Evolutionary conservation across 2,888 invertebrate species (phyloP).

Genomic region (Coenonympha arcania): DNA sequence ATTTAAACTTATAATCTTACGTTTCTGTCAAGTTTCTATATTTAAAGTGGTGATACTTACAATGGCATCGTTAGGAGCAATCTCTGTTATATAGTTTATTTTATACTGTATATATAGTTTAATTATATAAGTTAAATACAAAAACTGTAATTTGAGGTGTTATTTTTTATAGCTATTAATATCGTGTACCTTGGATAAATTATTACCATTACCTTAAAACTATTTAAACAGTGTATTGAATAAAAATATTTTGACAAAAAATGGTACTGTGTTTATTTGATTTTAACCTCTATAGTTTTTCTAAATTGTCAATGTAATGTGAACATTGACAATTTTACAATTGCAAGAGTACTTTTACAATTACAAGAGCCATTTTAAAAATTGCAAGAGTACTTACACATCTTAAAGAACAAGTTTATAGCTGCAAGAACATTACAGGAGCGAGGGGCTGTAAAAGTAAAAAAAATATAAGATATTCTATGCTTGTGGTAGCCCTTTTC

Average conservation of each 20-base stretch:
- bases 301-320: too few relatives aligned
- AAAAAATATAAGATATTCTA: background rate
- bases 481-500: conserved; percentile 5
- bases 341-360: too few relatives aligned
- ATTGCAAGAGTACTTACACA: too few relatives aligned
- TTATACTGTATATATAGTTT: background rate
- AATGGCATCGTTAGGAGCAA: background rate
- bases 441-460: too few relatives aligned
- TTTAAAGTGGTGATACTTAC: background rate
- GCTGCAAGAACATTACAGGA: too few relatives aligned
- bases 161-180: background rate
- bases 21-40: background rate
- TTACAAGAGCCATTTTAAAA: too few relatives aligned
- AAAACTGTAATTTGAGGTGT: background rate
- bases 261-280: too few relatives aligned
- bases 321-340: too few relatives aligned
- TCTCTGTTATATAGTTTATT: background rate
- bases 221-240: background rate
- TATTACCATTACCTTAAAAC: background rate
- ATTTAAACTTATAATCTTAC: too few relatives aligned
- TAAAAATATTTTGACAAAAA: too few relatives aligned
- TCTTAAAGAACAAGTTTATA: too few relatives aligned
- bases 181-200: background rate
- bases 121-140: background rate
- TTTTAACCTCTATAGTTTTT: too few relatives aligned